Evolutionary conservation across 2,888 invertebrate species (phyloP).

Genomic region (Meliscaeva auricollis): DNA sequence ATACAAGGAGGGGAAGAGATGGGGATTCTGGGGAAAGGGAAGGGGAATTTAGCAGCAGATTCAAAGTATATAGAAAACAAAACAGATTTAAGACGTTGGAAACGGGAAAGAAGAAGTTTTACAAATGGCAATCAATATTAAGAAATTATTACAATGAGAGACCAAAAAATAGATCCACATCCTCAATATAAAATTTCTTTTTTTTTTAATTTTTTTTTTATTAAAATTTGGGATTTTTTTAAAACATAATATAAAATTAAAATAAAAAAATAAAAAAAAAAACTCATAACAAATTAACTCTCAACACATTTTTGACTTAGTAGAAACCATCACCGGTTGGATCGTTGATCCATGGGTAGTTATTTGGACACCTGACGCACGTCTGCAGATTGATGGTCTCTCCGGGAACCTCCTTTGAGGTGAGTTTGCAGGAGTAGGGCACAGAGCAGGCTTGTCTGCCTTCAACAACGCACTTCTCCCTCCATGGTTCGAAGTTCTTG

Average conservation of each 20-base stretch:
- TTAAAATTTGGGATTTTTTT: conserved; percentile 57
- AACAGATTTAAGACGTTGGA: conserved; percentile 31
- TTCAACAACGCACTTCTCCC: conserved; percentile 96
- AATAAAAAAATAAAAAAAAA: conserved; percentile 53
- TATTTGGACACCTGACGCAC: conserved; percentile 96
- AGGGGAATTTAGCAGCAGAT: background rate
- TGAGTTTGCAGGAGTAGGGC: conserved; percentile 95
- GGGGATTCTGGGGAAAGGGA: conserved; percentile 4
- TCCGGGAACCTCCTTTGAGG: conserved; percentile 96
- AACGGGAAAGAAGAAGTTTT: conserved; percentile 25
- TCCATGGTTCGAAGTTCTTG: conserved; percentile 97
- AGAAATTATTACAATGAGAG: conserved; percentile 52
- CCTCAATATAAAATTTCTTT: conserved; percentile 25
- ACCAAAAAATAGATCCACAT: conserved; percentile 67
- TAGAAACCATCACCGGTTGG: conserved; percentile 91
- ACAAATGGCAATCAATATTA: conserved; percentile 64
- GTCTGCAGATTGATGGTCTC: conserved; percentile 97
- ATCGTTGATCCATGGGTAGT: conserved; percentile 97
- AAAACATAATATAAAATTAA: conserved; percentile 64
- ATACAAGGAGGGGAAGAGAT: conserved; percentile 48
- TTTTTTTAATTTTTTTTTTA: conserved; percentile 47
- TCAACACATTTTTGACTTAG: conserved; percentile 86
- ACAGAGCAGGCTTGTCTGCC: conserved; percentile 93
- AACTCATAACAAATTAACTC: conserved; percentile 75
- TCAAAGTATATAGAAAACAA: conserved; percentile 55